Percentiles rank a stretch among this genome's conserved stretches.
These are phyloP conservation scores for Embiotoca jacksoni DNA, from an alignment of 2,113 vertebrate species.

Conservation along the genomic window DNA sequence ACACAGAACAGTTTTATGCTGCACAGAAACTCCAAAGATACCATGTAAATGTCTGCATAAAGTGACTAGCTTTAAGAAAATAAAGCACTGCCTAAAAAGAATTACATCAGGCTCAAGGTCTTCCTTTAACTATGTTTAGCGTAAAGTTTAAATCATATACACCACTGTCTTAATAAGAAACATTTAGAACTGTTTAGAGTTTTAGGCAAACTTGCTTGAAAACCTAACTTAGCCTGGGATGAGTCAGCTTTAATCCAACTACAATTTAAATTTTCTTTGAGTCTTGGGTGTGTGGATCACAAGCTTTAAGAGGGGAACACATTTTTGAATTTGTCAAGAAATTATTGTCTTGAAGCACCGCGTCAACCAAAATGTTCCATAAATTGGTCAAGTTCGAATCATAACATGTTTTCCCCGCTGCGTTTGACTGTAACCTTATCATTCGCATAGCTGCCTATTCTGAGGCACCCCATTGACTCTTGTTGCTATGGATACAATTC, in stretches of 20 bases:
- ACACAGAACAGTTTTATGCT: constrained; percentile 13
- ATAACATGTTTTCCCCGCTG: background rate
- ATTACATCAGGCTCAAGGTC: background rate
- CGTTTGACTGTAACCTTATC: constrained; percentile 7
- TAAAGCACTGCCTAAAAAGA: background rate
- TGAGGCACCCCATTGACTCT: constrained; percentile 51
- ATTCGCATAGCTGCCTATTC: constrained; percentile 28
- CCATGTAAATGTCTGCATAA: constrained; percentile 16
- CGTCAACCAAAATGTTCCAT: background rate
- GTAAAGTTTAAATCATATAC: background rate
- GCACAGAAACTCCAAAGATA: constrained; percentile 26
- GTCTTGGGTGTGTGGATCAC: background rate
- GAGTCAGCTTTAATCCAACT: background rate
- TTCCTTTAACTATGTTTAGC: constrained; percentile 2
- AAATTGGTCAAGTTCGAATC: background rate
- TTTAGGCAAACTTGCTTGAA: constrained; percentile 4
- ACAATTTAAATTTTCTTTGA: background rate
- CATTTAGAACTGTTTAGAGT: background rate
- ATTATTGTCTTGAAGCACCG: background rate
- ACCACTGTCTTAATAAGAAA: background rate
- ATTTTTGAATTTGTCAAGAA: too few species aligned
- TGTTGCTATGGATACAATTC: constrained; percentile 72
- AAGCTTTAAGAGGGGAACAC: background rate
- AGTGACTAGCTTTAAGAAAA: constrained; percentile 3
- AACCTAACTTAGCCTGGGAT: background rate